Evolutionary conservation across 2,797 vertebrate genomes (phyloP), one percentile per base, ranked within the genome.

Genomic region (Furcifer pardalis): DNA sequence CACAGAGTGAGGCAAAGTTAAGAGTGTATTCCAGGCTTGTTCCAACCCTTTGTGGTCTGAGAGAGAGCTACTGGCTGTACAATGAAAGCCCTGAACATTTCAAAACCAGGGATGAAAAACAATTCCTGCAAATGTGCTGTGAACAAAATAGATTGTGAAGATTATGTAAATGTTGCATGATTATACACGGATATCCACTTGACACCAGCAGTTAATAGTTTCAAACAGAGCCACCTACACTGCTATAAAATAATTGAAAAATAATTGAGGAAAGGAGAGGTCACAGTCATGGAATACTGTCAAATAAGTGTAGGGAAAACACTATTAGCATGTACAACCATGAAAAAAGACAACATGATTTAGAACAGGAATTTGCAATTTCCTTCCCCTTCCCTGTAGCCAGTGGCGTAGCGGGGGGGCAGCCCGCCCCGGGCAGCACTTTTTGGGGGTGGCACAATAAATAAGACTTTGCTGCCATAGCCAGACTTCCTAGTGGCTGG

Each of bases 221-320:
- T 76, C 72, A 76, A 66, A 68, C 27, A 13, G 21, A 66, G 46
- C 81, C 32, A 65, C 71, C 65, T 52, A 35, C 49, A 30, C 7
- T 60, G 62, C 32, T 66, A n/a, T 76, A 83, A 83, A 76, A 83
- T 83, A 83, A 83, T 83, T 83, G 32, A 32, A 83, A 56, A 83
- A 65, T 76, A 76, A 49, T 52, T 46, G 60, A 52, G 27, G 35
- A 62, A 83, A 25, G 52, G 32, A 49, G 62, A 25, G 32, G 7
- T 15, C 21, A 42, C 23, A 46, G 19, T 63, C 13, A 46, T 42
- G 23, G 71, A 32, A 49, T 1, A 46, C 8, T 13, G 15, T 66
- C 66, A 21, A 66, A 19, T 7, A 32, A 27, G n/a, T 40, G n/a
- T 40, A 65, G 25, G 15, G 44, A 65, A 66, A 7, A 8, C 35